A percentile compares a stretch with the other conserved stretches of the same genome.
Evolutionary conservation across 2,113 vertebrate species (phyloP).

Genomic region (Oxyruncus cristatus): DNA sequence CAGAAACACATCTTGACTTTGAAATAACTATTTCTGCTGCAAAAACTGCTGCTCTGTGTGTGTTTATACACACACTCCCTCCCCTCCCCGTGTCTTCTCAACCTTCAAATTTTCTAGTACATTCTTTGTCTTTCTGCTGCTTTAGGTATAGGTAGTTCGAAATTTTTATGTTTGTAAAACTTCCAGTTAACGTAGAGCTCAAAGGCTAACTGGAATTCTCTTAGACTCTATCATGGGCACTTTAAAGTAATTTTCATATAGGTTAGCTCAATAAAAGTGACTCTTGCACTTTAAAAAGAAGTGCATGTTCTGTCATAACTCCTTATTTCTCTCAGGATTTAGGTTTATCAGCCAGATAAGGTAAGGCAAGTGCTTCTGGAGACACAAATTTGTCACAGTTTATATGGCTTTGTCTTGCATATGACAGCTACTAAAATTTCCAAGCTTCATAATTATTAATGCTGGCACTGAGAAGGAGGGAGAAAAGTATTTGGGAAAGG

Average conservation of each 20-base stretch:
- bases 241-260: neutral
- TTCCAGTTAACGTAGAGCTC: neutral
- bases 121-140: neutral
- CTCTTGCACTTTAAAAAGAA: neutral
- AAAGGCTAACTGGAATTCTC: neutral
- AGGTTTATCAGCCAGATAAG: neutral
- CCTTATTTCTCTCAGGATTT: neutral
- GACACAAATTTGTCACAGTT: neutral
- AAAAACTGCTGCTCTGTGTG: neutral
- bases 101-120: neutral
- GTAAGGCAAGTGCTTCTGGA: neutral
- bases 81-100: neutral
- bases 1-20: neutral
- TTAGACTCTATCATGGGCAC: neutral
- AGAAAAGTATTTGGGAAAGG: neutral
- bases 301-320: neutral
- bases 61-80: neutral
- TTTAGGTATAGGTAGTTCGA: neutral
- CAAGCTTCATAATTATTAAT: neutral
- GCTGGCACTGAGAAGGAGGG: neutral
- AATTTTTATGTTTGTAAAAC: neutral
- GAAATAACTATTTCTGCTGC: neutral
- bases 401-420: neutral
- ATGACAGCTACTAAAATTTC: neutral
- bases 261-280: neutral